These are phyloP conservation scores for Muscicapa striata DNA, from an alignment of 2,797 vertebrate species.

Conservation along the genomic window DNA sequence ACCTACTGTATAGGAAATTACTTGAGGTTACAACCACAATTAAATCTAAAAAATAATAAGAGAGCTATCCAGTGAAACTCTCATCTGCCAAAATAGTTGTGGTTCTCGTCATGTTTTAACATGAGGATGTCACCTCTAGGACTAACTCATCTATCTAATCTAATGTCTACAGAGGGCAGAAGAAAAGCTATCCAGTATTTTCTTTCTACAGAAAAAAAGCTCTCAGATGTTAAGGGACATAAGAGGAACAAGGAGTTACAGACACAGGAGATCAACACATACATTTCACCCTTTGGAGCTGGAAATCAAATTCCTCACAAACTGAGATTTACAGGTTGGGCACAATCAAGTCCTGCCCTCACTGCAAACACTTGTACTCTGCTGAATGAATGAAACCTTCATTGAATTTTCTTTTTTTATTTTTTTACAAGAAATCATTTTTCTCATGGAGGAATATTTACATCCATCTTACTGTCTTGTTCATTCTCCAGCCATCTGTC, in stretches of 20 bases:
- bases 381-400: not conserved
- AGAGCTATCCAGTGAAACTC: not conserved
- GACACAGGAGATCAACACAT: not conserved
- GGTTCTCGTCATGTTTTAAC: not conserved
- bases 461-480: not conserved
- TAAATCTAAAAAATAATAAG: not conserved
- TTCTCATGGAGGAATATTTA: not conserved
- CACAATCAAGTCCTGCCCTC: not conserved
- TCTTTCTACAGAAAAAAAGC: not conserved
- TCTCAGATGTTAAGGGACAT: not conserved
- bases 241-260: not conserved
- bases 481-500: not conserved
- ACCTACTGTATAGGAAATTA: not conserved
- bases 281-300: not conserved
- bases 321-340: not conserved
- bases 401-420: not conserved
- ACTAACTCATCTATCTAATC: not conserved
- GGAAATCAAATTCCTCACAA: not conserved
- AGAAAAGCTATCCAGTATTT: not conserved
- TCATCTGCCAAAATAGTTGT: not conserved
- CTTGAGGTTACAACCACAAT: not conserved
- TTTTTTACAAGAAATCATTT: not conserved
- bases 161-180: not conserved
- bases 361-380: accelerated
- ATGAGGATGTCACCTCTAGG: not conserved